Evolutionary conservation across 1,140 invertebrate species (phyloP).

Genomic region (Musca domestica): DNA sequence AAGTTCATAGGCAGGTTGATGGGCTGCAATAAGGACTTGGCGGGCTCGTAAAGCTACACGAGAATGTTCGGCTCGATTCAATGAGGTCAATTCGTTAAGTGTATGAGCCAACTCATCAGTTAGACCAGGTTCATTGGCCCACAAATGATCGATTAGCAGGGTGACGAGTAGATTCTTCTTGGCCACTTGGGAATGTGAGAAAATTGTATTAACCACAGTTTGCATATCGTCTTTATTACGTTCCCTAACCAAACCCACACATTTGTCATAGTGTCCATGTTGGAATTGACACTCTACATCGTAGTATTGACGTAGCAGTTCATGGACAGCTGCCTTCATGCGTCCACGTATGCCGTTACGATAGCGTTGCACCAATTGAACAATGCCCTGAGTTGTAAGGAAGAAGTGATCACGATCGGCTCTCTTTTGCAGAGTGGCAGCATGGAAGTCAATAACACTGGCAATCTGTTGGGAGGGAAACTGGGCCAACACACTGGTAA

Average conservation of each 20-base stretch:
- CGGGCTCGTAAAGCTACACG: conserved; percentile 87
- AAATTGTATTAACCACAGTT: conserved; percentile 86
- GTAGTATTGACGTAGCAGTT: conserved; percentile 90
- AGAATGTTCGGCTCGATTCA: conserved; percentile 94
- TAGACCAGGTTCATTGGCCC: conserved; percentile 92
- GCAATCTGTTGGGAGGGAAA: conserved; percentile 98
- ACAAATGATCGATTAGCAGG: conserved; percentile 89
- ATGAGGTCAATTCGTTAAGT: conserved; percentile 88
- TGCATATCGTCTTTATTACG: conserved; percentile 92
- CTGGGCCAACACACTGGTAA: conserved; percentile 96
- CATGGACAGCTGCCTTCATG: conserved; percentile 96
- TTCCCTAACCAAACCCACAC: conserved; percentile 86
- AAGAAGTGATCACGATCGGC: conserved; percentile 94
- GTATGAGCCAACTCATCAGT: conserved; percentile 92
- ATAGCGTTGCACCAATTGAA: conserved; percentile 92
- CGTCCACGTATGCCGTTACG: conserved; percentile 93
- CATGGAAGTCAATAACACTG: conserved; percentile 91
- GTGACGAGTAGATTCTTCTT: conserved; percentile 91
- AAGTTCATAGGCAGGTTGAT: conserved; percentile 95
- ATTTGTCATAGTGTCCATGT: conserved; percentile 96
- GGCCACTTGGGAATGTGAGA: conserved; percentile 92
- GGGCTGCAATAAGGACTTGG: conserved; percentile 93
- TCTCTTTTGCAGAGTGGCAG: conserved; percentile 89
- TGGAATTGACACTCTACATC: conserved; percentile 97
- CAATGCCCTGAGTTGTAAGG: conserved; percentile 91